Base-by-base conservation (phyloP, 2,888 invertebrate species). In the Hirtodrosophila alboralis region DNA sequence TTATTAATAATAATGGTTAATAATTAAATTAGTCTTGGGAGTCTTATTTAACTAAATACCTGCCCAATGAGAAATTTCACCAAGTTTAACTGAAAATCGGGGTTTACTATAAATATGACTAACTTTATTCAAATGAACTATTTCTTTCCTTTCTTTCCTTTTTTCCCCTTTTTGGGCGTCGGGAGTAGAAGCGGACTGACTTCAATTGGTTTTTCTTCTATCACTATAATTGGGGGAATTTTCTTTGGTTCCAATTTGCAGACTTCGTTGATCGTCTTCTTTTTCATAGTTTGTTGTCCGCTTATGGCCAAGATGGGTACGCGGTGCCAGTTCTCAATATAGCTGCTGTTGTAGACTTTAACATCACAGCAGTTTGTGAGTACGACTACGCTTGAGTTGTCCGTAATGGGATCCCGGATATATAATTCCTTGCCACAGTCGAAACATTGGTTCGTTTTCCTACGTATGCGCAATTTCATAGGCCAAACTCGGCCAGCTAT, bases 311-410 rank as follows among this genome's bases (percentile, higher is more conserved):
- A 8, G 8, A 79, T 66, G 10, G 52, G 74, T 4, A 79, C 84
- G 10, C 62, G 65, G 49, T 86, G 77, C 79, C 86, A 64, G 9
- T 69, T 64, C 2, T 86, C 77, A 3, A 79, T 51, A 3, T 33
- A 58, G 0, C 40, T 40, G 1, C 54, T 27, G 6, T 31, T 57
- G 38, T 76, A 80, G 1, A 86, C 86, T 30, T 76, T 58, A 0
- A 80, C 44, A 6, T 69, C 78, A 14, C 79, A 79, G 38, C 79
- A 79, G 14, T 73, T 77, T 0, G 31, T 8, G 4, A 79, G 38
- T 1, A 79, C 56, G 9, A 79, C 14, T 2, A 79, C 62, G 27
- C 60, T 84, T 1, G 40, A 21, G n/a, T 64, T 80, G 12, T 57
- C 66, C 2, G 79, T 49, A 13, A 84, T 44, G 0, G 73, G 36